A percentile compares a stretch with the other conserved stretches of the same genome.
These are phyloP conservation scores for Ataeniobius toweri DNA, from an alignment of 2,797 vertebrate species.

Conservation along the genomic window DNA sequence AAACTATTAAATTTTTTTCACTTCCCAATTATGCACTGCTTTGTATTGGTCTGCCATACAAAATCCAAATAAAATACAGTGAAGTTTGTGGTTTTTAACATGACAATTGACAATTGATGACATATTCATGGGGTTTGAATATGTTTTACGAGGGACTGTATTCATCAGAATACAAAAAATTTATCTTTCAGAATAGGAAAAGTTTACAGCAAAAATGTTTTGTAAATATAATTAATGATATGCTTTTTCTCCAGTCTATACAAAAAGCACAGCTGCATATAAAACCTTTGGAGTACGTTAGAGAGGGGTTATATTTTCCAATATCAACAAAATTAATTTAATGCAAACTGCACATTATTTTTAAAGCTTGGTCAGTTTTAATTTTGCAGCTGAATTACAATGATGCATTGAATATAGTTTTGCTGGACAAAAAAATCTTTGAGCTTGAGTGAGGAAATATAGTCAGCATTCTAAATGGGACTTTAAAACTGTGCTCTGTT, in stretches of 20 bases:
- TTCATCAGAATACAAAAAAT: not conserved
- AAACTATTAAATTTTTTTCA: not conserved
- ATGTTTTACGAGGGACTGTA: not conserved
- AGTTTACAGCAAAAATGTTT: not conserved
- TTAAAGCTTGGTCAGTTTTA: constrained; percentile 9
- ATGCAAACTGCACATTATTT: not conserved
- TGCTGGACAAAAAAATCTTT: not conserved
- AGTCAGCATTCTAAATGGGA: constrained; percentile 27
- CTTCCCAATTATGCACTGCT: not conserved
- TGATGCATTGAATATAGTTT: not conserved
- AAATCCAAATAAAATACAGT: not conserved
- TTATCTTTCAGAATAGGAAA: not conserved
- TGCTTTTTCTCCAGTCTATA: not conserved
- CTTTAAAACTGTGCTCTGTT: constrained; percentile 30
- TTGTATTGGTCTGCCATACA: not conserved
- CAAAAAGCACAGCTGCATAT: not conserved
- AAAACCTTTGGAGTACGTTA: not conserved
- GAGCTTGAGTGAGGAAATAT: constrained; percentile 6
- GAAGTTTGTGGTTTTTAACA: not conserved
- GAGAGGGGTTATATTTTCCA: not conserved
- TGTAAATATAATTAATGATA: not conserved
- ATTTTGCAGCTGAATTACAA: constrained; percentile 5
- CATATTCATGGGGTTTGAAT: not conserved
- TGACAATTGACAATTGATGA: too few species aligned
- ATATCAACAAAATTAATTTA: not conserved